Evolutionary conservation across 2,797 vertebrate genomes (phyloP), one percentile per base, ranked within the genome.

Genomic region (Amphiprion clarkii): DNA sequence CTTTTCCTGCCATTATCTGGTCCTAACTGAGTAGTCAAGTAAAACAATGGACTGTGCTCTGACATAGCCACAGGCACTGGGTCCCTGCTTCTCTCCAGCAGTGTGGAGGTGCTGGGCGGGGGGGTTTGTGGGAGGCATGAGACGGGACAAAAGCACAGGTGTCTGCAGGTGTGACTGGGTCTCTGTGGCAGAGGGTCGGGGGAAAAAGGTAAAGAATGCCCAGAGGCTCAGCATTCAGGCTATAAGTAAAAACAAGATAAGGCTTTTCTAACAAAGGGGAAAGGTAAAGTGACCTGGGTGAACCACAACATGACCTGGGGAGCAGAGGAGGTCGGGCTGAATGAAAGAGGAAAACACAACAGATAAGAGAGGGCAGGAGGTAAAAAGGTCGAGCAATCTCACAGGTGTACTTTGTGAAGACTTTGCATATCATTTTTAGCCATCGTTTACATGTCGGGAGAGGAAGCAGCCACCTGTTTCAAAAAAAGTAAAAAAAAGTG

Each of bases 91-190:
- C 76, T 71, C 29, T 51, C 67, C 53, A 72, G 71, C 78, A 67
- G 65, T 73, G 68, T 6, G 44, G 19, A 19, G 55, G 65, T 67
- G 88, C n/a, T 25, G 51, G 62, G 55, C 7, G 67, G 23, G 23
- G 23, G 55, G 23, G 42, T 44, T 60, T 57, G 70, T 44, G 67
- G 69, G 56, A 56, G 51, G 69, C 58, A 82, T 65, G 29, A 74
- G 64, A 63, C 39, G 78, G 87, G 85, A 95, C 93, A 95, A 94
- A 94, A 85, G 89, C 89, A 91, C 93, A 95, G 94, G 95, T 95
- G 94, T 95, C 78, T 91, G 83, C 93, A 95, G 93, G 93, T 94
- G 91, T 91, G 89, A 88, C 81, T 19, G 78, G 79, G 72, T 78
- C 78, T 89, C 64, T 85, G 86, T 87, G 85, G 80, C 59, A 19